Conservation (phyloP, 2,797 vertebrate species). For the Alectoris magna region DNA sequence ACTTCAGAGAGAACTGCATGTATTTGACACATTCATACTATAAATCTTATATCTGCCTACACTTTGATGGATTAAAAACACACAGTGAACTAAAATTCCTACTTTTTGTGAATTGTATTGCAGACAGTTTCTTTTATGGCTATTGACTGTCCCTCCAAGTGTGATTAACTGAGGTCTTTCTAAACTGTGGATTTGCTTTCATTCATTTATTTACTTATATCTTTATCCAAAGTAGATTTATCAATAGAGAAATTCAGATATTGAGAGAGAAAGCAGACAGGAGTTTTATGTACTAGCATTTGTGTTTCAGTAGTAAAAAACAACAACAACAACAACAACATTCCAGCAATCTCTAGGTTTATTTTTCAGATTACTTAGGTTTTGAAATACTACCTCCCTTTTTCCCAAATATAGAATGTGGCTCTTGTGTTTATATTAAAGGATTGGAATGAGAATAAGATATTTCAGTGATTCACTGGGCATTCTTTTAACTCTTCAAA, state of each 20-base stretch:
- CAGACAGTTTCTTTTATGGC: background rate
- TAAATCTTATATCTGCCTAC: background rate
- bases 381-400: background rate
- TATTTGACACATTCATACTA: background rate
- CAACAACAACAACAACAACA: background rate
- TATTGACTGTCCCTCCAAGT: background rate
- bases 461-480: background rate
- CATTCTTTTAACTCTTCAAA: background rate
- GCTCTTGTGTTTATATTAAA: background rate
- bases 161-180: background rate
- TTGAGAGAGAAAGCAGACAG: background rate
- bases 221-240: background rate
- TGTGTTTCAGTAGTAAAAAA: background rate
- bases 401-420: background rate
- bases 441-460: background rate
- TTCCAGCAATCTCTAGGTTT: background rate
- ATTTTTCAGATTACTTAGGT: constrained; percentile 22
- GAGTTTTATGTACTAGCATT: background rate
- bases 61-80: background rate
- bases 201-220: background rate
- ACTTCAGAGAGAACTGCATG: background rate
- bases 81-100: background rate
- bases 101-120: background rate
- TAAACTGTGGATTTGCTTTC: background rate
- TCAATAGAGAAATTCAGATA: background rate